Base-by-base conservation (phyloP, 2,888 invertebrate species). In the Melangyna quadrimaculata region DNA sequence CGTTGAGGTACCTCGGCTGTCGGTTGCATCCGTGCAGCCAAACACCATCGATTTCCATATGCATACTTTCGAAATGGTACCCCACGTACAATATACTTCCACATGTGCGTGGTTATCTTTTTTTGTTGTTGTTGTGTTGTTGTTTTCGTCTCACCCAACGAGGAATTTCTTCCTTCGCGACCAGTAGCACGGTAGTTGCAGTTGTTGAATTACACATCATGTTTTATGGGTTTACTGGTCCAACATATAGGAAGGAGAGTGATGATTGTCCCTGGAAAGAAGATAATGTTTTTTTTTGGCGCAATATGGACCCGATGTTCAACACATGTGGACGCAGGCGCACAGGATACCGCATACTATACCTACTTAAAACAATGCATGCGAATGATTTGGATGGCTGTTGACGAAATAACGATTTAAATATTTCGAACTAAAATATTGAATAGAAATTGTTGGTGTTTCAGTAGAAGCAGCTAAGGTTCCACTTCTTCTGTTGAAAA, bases 231-330 rank as follows among this genome's bases (percentile, higher is more conserved):
- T 67, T 65, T 79, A 61, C 79, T 61, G 48, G 22, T 32, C 9
- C 43, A 12, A 51, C 6, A 19, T 27, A 32, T 3, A 59, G 59
- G 59, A 53, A 59, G 65, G 10, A 10, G 17, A 55, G 19, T 53
- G 53, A n/a, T n/a, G n/a, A n/a, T n/a, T n/a, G 29, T 61, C 63
- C 35, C 45, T 35, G 35, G 12, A 67, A 29, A 24, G 4, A 24
- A n/a, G 69, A 69, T 72, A 69, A 27, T 78, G 35, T 35, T 59
- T 67, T 35, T 59, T 67, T 82, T 81, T 80, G 81, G 81, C 77
- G 70, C 81, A 86, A 78, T 81, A 73, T 81, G 86, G 81, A 86
- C 81, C 86, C 73, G 86, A 86, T 86, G 86, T 43, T 51, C 22
- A 86, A 86, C 86, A 86, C 81, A 86, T 86, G 86, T 86, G 75